Percentiles rank a stretch among this genome's conserved stretches.
These are phyloP conservation scores for Gorsachius goisagi DNA, from an alignment of 2,113 vertebrate genomes.

Conservation along the genomic window DNA sequence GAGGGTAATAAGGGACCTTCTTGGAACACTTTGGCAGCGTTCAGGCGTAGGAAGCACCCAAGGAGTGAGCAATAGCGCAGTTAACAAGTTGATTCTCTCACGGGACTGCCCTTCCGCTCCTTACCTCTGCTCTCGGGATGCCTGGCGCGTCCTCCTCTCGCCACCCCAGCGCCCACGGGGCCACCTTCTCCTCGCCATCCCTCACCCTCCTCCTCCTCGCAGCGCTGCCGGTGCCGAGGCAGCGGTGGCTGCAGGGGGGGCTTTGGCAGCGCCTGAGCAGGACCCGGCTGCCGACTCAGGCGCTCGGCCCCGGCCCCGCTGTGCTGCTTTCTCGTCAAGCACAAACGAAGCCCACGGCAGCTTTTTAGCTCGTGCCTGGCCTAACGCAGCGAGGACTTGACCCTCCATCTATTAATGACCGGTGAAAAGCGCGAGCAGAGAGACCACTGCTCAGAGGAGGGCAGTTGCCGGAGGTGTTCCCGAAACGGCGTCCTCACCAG, in stretches of 20 bases:
- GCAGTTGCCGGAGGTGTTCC: background rate
- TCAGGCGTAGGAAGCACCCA: background rate
- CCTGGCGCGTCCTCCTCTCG: fast-evolving
- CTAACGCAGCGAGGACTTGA: fast-evolving
- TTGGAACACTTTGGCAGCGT: background rate
- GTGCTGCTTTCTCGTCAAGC: background rate
- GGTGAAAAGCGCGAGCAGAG: background rate
- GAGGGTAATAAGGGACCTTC: background rate
- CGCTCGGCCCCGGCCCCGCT: background rate
- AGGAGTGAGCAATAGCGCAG: background rate
- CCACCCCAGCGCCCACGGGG: fast-evolving
- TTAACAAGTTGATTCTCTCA: background rate
- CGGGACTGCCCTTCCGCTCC: background rate
- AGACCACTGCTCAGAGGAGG: background rate
- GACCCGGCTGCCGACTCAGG: fast-evolving
- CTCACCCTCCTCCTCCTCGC: background rate
- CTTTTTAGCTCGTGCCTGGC: background rate
- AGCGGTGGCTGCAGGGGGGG: no score
- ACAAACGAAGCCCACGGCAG: background rate
- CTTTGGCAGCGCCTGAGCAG: fast-evolving
- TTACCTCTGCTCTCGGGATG: background rate
- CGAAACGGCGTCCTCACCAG: fast-evolving
- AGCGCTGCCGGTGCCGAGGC: fast-evolving
- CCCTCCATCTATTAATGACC: fast-evolving
- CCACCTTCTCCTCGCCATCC: background rate